A percentile compares a stretch with the other conserved stretches of the same genome.
These are phyloP conservation scores for Hemithea aestivaria DNA, from an alignment of 2,888 invertebrate species.

Conservation along the genomic window DNA sequence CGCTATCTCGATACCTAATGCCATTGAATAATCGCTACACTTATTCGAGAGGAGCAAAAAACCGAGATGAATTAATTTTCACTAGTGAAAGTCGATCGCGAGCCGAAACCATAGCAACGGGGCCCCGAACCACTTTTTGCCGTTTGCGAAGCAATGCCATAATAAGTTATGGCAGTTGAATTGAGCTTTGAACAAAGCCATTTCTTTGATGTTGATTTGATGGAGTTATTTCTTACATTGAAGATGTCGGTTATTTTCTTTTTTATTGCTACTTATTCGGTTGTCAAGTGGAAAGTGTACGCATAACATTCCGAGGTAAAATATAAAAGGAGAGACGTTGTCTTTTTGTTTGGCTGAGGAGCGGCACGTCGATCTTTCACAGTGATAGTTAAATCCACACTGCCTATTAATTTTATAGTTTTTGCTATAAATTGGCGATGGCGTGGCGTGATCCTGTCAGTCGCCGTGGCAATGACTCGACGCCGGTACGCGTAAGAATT, in stretches of 20 bases:
- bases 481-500: slow-evolving; percentile 5
- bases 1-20: slow-evolving; percentile 22
- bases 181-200: slow-evolving; percentile 30
- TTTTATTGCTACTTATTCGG: slow-evolving; percentile 18
- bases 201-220: slow-evolving; percentile 30
- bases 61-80: slow-evolving; percentile 23
- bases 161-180: slow-evolving; percentile 31
- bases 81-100: slow-evolving; percentile 22
- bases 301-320: slow-evolving; percentile 2
- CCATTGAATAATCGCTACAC: slow-evolving; percentile 24
- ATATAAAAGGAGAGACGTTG: slow-evolving; percentile 1
- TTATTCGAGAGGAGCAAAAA: slow-evolving; percentile 22
- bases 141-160: slow-evolving; percentile 23
- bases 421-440: slow-evolving; percentile 6
- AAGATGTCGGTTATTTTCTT: slow-evolving; percentile 19
- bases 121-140: slow-evolving; percentile 15
- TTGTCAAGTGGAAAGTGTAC: slow-evolving; percentile 7
- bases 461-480: slow-evolving; percentile 11
- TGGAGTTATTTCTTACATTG: slow-evolving; percentile 24
- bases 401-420: slow-evolving; percentile 6
- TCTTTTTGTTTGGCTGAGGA: too few species aligned
- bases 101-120: slow-evolving; percentile 19
- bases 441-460: too few species aligned
- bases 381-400: not conserved
- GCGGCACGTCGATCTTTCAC: too few species aligned